Conservation (phyloP, 2,797 vertebrate genomes). For the Crocodylus rhombifer region DNA sequence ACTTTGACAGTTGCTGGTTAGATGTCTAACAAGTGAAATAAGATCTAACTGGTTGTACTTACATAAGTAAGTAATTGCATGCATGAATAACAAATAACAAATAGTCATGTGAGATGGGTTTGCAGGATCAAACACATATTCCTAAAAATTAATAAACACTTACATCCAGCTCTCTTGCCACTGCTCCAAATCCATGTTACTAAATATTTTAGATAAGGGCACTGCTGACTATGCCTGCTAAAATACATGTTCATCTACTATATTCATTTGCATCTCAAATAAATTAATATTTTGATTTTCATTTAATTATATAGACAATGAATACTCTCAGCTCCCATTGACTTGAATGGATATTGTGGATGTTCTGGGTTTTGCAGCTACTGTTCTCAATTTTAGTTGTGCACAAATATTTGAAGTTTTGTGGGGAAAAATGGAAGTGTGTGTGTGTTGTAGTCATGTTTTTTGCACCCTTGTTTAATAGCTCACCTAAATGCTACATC, state of each 20-base stretch:
- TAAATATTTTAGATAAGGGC: background rate
- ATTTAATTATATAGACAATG: rapidly evolving
- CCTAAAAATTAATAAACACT: background rate
- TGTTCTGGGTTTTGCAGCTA: background rate
- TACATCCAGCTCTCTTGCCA: background rate
- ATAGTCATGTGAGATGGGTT: background rate
- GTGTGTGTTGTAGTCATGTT: background rate
- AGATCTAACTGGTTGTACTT: background rate
- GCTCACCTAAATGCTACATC: background rate
- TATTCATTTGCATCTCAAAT: background rate
- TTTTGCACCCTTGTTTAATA: background rate
- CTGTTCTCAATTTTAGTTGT: background rate
- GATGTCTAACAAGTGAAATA: too few relatives aligned
- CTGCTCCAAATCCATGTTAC: background rate
- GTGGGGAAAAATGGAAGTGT: background rate
- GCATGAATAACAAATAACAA: background rate
- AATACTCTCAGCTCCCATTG: background rate
- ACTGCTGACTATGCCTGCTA: background rate
- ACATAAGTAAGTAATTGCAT: background rate
- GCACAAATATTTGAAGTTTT: background rate
- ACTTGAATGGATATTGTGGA: background rate
- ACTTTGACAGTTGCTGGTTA: too few relatives aligned
- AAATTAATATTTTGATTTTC: background rate
- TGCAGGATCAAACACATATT: background rate
- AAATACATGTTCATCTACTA: background rate